Conservation (phyloP, 2,888 invertebrate genomes). For the Desoria tigrina region DNA sequence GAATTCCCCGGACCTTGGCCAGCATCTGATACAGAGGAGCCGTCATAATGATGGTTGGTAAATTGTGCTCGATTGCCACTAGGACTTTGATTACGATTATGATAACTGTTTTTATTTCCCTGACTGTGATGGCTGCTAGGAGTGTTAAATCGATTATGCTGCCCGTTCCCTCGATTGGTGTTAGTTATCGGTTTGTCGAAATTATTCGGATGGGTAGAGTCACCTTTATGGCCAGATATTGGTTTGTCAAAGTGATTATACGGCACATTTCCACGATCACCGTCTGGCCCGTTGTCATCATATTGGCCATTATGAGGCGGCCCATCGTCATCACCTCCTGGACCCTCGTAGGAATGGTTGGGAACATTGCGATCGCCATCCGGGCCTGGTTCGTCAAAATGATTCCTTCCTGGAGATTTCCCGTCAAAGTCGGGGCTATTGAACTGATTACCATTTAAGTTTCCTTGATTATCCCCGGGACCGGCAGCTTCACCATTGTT, state of each 20-base stretch:
- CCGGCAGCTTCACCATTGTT: not conserved
- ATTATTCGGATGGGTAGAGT: not conserved
- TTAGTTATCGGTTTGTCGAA: not conserved
- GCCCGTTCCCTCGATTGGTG: not conserved
- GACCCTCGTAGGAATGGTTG: not conserved
- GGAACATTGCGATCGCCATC: not conserved
- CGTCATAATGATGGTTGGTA: not conserved
- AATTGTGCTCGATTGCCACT: slow-evolving; percentile 1
- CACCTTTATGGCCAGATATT: not conserved
- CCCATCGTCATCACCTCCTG: not conserved
- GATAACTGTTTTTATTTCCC: not conserved
- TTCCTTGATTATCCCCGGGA: not conserved
- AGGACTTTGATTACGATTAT: not conserved
- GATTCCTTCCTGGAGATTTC: not conserved
- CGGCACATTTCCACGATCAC: not conserved
- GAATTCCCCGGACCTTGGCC: not conserved
- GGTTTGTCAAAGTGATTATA: not conserved
- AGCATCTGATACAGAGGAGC: not conserved
- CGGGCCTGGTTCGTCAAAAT: not conserved
- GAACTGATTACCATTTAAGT: not conserved
- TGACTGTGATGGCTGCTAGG: slow-evolving; percentile 6
- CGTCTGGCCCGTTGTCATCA: not conserved
- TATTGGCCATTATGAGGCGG: not conserved
- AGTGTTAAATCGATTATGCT: slow-evolving; percentile 1
- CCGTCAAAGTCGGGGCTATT: not conserved